Conservation (phyloP, 2,113 vertebrate species). For the Xenopus laevis region DNA sequence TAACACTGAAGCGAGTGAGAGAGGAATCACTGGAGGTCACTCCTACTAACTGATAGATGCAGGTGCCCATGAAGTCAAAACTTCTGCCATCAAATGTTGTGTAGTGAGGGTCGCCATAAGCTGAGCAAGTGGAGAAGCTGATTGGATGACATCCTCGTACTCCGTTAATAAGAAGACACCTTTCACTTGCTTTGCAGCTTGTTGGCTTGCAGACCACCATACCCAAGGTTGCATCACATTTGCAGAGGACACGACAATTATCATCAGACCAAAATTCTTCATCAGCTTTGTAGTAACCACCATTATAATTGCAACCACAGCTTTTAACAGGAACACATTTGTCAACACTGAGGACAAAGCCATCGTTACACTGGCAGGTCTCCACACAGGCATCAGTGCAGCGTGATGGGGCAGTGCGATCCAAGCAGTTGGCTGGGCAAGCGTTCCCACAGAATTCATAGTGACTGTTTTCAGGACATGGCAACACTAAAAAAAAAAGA, state of each 20-base stretch:
- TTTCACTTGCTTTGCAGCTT: slow-evolving; percentile 29
- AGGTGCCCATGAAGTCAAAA: slow-evolving; percentile 49
- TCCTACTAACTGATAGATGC: slow-evolving; percentile 49
- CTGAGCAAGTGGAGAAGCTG: slow-evolving; percentile 44
- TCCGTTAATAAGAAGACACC: slow-evolving; percentile 26
- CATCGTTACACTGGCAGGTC: slow-evolving; percentile 63
- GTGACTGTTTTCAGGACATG: slow-evolving; percentile 63
- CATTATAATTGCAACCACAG: slow-evolving; percentile 63
- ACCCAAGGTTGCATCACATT: slow-evolving; percentile 43
- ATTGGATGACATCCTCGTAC: slow-evolving; percentile 24
- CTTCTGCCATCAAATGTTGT: slow-evolving; percentile 46
- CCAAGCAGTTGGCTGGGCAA: slow-evolving; percentile 65
- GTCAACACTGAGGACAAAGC: slow-evolving; percentile 54
- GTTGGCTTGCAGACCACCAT: slow-evolving; percentile 25
- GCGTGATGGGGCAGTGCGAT: slow-evolving; percentile 50
- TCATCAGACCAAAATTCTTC: slow-evolving; percentile 53
- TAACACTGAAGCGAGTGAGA: slow-evolving; percentile 41
- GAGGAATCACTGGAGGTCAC: slow-evolving; percentile 39
- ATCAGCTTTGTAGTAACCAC: slow-evolving; percentile 47
- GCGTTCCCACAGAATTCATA: slow-evolving; percentile 66
- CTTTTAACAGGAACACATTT: slow-evolving; percentile 51
- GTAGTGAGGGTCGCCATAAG: slow-evolving; percentile 46
- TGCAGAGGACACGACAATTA: slow-evolving; percentile 46
- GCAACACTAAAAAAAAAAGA: slow-evolving; percentile 1
- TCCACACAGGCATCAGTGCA: slow-evolving; percentile 60